Conservation (phyloP, 2,797 vertebrate genomes). For the Huso huso region DNA sequence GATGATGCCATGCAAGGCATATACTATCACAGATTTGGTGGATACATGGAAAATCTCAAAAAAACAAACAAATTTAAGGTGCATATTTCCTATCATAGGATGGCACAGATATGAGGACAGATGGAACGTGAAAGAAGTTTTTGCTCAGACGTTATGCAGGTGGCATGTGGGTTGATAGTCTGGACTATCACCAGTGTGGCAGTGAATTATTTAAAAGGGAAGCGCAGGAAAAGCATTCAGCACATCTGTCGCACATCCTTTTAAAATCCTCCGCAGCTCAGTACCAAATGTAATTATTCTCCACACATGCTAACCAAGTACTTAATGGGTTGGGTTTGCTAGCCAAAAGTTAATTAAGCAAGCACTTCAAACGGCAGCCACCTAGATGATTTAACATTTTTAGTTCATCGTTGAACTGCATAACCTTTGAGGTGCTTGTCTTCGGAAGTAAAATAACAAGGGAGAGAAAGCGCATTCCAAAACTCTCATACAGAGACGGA, state of each 20-base stretch:
- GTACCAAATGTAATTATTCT: conserved; percentile 87
- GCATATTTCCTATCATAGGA: too few relatives aligned
- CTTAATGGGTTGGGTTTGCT: conserved; percentile 76
- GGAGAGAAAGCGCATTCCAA: too few relatives aligned
- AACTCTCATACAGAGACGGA: too few relatives aligned
- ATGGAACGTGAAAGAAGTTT: conserved; percentile 41
- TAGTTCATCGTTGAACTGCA: conserved; percentile 10
- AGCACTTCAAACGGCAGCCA: conserved; percentile 55
- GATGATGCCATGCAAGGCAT: conserved; percentile 47
- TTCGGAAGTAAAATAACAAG: too few relatives aligned
- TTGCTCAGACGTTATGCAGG: conserved; percentile 44
- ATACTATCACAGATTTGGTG: neutral
- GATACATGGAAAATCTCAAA: too few relatives aligned
- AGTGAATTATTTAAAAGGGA: conserved; percentile 78
- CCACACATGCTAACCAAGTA: conserved; percentile 72
- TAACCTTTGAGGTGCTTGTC: neutral
- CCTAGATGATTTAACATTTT: conserved; percentile 35
- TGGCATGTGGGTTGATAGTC: conserved; percentile 39
- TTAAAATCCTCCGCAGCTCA: conserved; percentile 44
- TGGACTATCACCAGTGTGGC: conserved; percentile 40
- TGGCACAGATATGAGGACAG: conserved; percentile 28
- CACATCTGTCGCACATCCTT: conserved; percentile 84
- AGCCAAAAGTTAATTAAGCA: conserved; percentile 85
- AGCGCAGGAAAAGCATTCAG: conserved; percentile 63
- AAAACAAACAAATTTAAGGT: too few relatives aligned